Conservation (phyloP, 1,140 invertebrate species). For the Proctacanthus coquilletti region DNA sequence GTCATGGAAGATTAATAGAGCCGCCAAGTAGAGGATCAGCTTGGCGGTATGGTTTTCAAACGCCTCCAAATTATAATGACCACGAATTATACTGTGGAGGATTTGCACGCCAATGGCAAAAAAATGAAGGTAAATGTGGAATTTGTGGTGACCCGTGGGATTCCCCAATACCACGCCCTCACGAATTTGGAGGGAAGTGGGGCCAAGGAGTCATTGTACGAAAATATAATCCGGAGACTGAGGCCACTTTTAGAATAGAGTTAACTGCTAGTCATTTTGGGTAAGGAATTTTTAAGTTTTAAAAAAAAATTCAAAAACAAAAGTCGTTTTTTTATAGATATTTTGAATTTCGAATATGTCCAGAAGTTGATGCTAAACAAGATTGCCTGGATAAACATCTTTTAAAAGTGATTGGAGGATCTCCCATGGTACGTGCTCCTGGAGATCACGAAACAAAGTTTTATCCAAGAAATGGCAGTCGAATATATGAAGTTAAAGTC, state of each 20-base stretch:
- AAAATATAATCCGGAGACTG: constrained; percentile 48
- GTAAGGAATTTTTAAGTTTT: no score
- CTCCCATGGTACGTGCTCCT: constrained; percentile 15
- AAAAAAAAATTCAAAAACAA: constrained; percentile 3
- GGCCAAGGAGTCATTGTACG: constrained; percentile 65
- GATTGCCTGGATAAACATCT: constrained; percentile 61
- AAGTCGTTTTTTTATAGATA: constrained; percentile 28
- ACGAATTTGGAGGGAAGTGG: constrained; percentile 74
- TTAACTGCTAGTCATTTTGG: constrained; percentile 67
- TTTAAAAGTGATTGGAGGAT: constrained; percentile 38
- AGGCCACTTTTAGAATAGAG: constrained; percentile 57
- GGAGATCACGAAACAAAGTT: constrained; percentile 37
- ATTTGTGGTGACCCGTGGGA: constrained; percentile 79
- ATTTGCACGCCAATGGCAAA: constrained; percentile 57
- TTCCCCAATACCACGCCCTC: constrained; percentile 46
- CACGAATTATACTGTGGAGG: constrained; percentile 82
- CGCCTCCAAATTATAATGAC: constrained; percentile 72
- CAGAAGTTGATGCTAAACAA: constrained; percentile 45
- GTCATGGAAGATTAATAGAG: constrained; percentile 68
- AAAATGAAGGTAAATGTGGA: constrained; percentile 63
- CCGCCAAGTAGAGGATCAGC: constrained; percentile 66
- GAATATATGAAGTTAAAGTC: constrained; percentile 59
- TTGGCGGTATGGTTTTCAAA: constrained; percentile 56
- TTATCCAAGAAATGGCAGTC: constrained; percentile 61
- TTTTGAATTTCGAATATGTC: constrained; percentile 77